Evolutionary conservation across 2,113 vertebrate species (phyloP), one percentile per base, ranked within the genome.

Genomic region (Asarcornis scutulata): DNA sequence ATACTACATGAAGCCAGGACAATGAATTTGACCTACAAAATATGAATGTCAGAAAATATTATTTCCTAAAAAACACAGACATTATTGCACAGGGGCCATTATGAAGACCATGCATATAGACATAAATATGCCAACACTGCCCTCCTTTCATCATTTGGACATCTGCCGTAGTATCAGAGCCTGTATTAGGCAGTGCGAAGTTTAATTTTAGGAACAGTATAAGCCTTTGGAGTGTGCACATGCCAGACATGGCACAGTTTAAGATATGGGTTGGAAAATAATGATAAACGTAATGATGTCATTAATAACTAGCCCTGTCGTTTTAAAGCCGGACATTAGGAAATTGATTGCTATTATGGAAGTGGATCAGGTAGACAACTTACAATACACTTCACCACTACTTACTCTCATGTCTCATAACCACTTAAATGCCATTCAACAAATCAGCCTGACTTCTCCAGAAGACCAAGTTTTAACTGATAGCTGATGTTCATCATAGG

Each of bases 311-410:
- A 46, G 8, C 38, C 21, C 50, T 59, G 23, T n/a, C 11, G 56
- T 69, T 83, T 86, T 75, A 59, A 74, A 94, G 29, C n/a, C 46
- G 20, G 22, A 26, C 29, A 86, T 67, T 86, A 91, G 29, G 48
- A 68, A 90, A 68, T 56, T 50, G 42, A 50, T 42, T 59, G 40
- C 32, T 91, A 46, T 38, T 15, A 75, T 26, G 15, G 48, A 94
- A 89, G 48, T 7, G 12, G 59, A 83, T 66, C 34, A 83, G 88
- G 44, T 16, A 21, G n/a, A 50, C 36, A 93, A 88, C n/a, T 80
- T 76, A 27, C 6, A 90, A 53, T 40, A 55, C 10, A 77, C 26
- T 50, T 80, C 32, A 48, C n/a, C 44, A 23, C 34, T 76, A 42
- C 26, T 62, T 40, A 67, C 7, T 29, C 26, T 50, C 52, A 25